Percentiles rank a stretch among this genome's conserved stretches.
Conservation (phyloP, 2,888 invertebrate species). For the Trichogramma evanescens region DNA sequence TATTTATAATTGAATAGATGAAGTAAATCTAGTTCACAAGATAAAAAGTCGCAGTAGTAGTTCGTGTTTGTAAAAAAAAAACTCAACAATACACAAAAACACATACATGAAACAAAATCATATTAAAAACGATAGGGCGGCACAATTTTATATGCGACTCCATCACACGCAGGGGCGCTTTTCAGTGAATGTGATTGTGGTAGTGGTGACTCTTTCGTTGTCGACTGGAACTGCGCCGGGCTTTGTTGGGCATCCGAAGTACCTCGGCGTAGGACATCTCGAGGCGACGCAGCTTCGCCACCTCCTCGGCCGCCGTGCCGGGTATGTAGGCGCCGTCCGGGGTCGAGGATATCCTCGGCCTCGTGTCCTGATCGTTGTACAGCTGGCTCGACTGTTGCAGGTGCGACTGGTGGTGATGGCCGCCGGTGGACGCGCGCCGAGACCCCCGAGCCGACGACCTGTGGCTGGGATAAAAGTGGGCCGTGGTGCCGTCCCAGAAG, state of each 20-base stretch:
- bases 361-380: neutral
- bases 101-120: neutral
- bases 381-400: conserved; percentile 5
- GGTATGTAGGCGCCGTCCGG: conserved; percentile 51
- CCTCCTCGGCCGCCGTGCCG: conserved; percentile 74
- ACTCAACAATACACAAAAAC: neutral
- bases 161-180: neutral
- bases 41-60: no score
- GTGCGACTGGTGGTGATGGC: conserved; percentile 6
- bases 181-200: neutral
- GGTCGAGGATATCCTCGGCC: conserved; percentile 22
- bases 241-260: conserved; percentile 62
- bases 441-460: conserved; percentile 33
- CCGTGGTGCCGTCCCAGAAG: conserved; percentile 66
- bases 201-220: conserved; percentile 7
- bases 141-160: neutral
- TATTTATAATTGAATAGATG: no score
- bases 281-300: conserved; percentile 71
- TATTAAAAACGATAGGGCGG: neutral
- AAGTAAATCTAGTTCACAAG: no score
- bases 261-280: conserved; percentile 83
- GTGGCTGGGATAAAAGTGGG: conserved; percentile 56
- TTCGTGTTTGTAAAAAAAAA: no score
- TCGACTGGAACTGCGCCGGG: conserved; percentile 29
- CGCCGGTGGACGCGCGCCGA: conserved; percentile 45